These are phyloP conservation scores for Trematomus loennbergii DNA, from an alignment of 2,113 vertebrate genomes.

Conservation along the genomic window DNA sequence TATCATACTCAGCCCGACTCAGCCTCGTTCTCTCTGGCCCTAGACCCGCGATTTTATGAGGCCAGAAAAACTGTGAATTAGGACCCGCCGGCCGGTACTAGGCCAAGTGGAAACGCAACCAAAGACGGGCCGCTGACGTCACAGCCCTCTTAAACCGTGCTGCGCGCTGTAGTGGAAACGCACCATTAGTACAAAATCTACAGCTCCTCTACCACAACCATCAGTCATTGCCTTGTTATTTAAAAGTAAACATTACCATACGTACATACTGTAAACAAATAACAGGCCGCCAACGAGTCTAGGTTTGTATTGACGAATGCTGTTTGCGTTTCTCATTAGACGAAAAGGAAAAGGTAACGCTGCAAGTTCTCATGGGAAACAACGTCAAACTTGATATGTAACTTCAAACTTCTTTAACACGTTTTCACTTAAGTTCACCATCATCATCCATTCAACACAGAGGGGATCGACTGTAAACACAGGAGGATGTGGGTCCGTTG, in stretches of 20 bases:
- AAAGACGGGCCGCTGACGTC: too few relatives aligned
- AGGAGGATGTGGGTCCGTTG: neutral
- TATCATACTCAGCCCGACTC: too few relatives aligned
- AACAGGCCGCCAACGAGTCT: neutral
- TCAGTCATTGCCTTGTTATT: too few relatives aligned
- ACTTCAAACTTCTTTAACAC: neutral
- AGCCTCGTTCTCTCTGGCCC: too few relatives aligned
- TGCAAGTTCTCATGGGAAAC: neutral
- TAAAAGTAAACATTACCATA: neutral
- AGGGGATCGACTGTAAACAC: neutral
- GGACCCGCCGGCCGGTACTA: too few relatives aligned
- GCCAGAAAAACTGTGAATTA: too few relatives aligned
- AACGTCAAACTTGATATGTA: neutral
- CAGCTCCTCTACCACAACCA: too few relatives aligned
- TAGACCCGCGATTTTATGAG: too few relatives aligned
- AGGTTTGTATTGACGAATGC: neutral
- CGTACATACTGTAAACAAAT: neutral
- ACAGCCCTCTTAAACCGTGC: too few relatives aligned
- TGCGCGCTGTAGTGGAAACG: too few relatives aligned
- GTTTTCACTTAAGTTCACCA: neutral
- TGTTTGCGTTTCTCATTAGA: constrained; percentile 19
- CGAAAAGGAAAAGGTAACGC: neutral
- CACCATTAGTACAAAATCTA: too few relatives aligned
- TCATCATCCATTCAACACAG: neutral
- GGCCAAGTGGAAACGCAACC: too few relatives aligned